These are phyloP conservation scores for Dicerorhinus sumatrensis DNA, from an alignment of 2,113 vertebrate genomes.

Conservation along the genomic window DNA sequence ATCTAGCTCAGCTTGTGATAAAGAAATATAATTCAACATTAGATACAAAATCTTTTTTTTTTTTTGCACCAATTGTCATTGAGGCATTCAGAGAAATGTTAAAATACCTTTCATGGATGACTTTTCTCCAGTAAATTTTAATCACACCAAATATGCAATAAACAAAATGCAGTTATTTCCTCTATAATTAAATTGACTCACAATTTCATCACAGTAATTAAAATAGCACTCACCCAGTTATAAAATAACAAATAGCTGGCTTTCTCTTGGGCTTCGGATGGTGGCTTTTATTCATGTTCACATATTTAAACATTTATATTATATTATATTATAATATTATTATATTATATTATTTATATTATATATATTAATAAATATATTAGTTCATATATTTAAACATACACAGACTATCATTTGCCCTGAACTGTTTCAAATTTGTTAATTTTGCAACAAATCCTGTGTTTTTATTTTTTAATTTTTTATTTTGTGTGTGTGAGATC, in stretches of 20 bases:
- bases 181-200: slow-evolving; percentile 74
- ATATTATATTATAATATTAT: too few species aligned
- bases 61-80: slow-evolving; percentile 71
- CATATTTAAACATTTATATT: too few species aligned
- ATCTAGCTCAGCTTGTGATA: slow-evolving; percentile 82
- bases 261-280: slow-evolving; percentile 67
- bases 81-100: slow-evolving; percentile 82
- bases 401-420: slow-evolving; percentile 1
- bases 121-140: slow-evolving; percentile 84
- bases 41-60: slow-evolving; percentile 76
- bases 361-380: too few species aligned
- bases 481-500: too few species aligned
- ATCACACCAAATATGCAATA: slow-evolving; percentile 83
- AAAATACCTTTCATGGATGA: slow-evolving; percentile 83
- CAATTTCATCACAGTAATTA: slow-evolving; percentile 77
- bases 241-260: slow-evolving; percentile 76
- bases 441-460: slow-evolving; percentile 61
- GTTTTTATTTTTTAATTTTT: too few species aligned
- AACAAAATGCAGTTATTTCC: slow-evolving; percentile 76
- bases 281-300: slow-evolving; percentile 68
- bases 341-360: too few species aligned
- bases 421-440: slow-evolving; percentile 66
- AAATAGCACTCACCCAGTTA: slow-evolving; percentile 60
- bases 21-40: slow-evolving; percentile 76
- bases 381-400: slow-evolving; percentile 58